A percentile compares a stretch with the other conserved stretches of the same genome.
Conservation (phyloP, 2,113 vertebrate genomes). For the Gymnogyps californianus region DNA sequence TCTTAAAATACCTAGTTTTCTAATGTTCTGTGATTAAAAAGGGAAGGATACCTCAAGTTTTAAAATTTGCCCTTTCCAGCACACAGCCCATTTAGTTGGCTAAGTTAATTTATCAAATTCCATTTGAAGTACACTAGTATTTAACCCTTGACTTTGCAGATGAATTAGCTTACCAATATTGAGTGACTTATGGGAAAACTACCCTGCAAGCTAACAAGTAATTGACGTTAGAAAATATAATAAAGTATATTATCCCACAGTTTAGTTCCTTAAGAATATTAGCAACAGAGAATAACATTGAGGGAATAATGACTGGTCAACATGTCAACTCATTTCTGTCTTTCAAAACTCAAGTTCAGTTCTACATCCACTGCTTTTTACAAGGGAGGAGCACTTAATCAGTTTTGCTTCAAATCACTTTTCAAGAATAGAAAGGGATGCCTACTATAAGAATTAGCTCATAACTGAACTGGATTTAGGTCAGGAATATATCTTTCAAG, state of each 20-base stretch:
- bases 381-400: neutral
- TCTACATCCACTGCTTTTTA: neutral
- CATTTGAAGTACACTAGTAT: neutral
- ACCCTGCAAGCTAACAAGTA: neutral
- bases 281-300: neutral
- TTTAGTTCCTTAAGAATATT: neutral
- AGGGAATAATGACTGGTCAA: neutral
- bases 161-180: neutral
- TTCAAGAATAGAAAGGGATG: neutral
- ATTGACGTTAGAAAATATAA: neutral
- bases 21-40: neutral
- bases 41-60: neutral
- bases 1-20: neutral
- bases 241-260: neutral
- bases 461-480: neutral
- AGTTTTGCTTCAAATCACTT: neutral
- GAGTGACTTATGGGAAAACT: neutral
- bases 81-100: neutral
- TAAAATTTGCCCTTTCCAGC: neutral
- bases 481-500: neutral
- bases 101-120: conserved; percentile 23
- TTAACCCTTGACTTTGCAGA: conserved; percentile 3
- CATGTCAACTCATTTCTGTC: neutral
- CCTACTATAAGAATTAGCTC: neutral
- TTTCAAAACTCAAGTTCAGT: neutral